These are phyloP conservation scores for Procambarus virginalis DNA, from an alignment of 1,140 invertebrate genomes.

Conservation along the genomic window DNA sequence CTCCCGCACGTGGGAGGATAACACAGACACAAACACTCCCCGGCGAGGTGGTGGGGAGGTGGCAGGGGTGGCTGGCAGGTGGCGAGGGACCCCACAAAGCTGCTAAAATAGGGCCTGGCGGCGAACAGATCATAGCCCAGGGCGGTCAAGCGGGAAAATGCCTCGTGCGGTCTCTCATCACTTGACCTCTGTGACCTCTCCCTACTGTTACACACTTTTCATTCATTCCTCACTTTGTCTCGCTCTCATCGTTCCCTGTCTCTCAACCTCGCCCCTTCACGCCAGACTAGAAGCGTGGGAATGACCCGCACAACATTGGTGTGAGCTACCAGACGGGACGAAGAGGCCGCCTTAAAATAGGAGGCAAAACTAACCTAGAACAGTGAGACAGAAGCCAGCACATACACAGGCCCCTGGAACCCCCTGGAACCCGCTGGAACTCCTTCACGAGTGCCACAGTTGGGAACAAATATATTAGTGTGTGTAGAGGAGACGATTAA, in stretches of 20 bases:
- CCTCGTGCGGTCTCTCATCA: not conserved
- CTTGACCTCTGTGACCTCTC: not conserved
- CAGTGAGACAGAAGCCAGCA: not conserved
- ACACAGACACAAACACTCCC: not conserved
- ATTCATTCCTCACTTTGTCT: not conserved
- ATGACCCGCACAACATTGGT: no score
- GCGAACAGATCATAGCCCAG: not conserved
- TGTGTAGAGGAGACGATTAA: no score
- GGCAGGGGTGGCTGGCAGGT: not conserved
- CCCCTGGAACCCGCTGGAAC: no score
- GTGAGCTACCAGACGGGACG: no score
- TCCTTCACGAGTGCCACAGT: no score
- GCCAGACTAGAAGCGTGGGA: no score
- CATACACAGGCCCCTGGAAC: not conserved
- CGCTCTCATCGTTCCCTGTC: not conserved
- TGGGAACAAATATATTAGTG: no score
- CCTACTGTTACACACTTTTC: not conserved
- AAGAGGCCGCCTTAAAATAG: no score
- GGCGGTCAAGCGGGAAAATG: not conserved
- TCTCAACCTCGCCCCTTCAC: no score
- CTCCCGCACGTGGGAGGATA: no score
- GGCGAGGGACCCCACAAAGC: not conserved
- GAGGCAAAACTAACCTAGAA: no score
- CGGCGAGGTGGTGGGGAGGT: not conserved
- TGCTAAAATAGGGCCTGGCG: not conserved